A percentile compares a stretch with the other conserved stretches of the same genome.
These are phyloP conservation scores for Akabosia matsudoensis DNA, from an alignment of 1,140 invertebrate species.

Conservation along the genomic window DNA sequence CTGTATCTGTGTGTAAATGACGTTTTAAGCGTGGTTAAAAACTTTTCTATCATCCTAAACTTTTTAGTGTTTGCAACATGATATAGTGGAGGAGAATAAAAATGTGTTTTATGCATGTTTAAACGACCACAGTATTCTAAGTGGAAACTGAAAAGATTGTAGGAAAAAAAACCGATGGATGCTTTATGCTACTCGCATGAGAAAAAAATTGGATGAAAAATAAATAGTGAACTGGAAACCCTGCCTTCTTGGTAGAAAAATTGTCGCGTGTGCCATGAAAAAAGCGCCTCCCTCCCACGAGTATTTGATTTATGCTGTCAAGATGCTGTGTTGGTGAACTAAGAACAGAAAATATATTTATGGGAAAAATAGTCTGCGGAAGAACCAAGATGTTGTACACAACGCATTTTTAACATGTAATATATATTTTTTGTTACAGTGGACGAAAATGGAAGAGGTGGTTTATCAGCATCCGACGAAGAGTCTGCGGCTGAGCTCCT, in stretches of 20 bases:
- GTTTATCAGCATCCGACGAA: slow-evolving; percentile 14
- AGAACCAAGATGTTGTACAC: too few species aligned
- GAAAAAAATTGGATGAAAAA: not conserved
- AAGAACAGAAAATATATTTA: not conserved
- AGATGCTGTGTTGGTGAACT: not conserved
- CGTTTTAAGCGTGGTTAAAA: not conserved
- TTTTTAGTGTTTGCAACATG: not conserved
- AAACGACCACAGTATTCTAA: too few species aligned
- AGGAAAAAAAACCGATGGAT: too few species aligned
- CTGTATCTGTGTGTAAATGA: not conserved
- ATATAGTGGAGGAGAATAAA: too few species aligned
- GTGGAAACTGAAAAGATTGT: too few species aligned
- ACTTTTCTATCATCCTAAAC: not conserved
- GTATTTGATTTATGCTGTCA: not conserved
- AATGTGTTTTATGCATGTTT: too few species aligned
- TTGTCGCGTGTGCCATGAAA: not conserved
- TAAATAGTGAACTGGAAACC: not conserved
- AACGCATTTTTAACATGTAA: too few species aligned
- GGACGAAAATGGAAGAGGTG: slow-evolving; percentile 13
- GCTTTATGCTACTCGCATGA: too few species aligned
- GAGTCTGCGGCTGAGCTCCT: slow-evolving; percentile 7
- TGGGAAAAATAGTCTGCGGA: too few species aligned
- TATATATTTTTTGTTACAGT: not conserved
- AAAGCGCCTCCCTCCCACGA: not conserved
- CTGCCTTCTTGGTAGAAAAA: not conserved